Evolutionary conservation across 2,113 vertebrate species (phyloP), one percentile per base, ranked within the genome.

Genomic region (Psettodes erumei): DNA sequence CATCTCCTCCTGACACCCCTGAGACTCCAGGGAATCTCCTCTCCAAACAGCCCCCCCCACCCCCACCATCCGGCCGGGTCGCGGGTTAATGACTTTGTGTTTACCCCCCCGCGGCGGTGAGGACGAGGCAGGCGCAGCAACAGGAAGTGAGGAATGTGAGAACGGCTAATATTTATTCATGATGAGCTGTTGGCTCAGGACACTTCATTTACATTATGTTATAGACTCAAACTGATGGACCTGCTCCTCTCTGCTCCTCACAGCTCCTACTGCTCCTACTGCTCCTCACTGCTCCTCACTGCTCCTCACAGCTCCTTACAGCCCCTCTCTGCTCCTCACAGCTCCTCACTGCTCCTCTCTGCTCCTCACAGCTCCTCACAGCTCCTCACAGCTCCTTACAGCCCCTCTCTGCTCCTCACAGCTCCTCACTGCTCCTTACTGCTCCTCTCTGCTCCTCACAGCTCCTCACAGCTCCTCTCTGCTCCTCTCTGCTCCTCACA

Each of bases 131-230:
- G 80, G 82, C 45, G n/a, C 28, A 86, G 89, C 89, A 88, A 90
- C 92, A 88, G 83, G 89, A 88, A 79, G 84, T 15, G 5, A 83
- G 90, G 89, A 91, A 91, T 92, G 90, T 64, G 91, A 92, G 93
- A 92, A 91, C 74, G 76, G 79, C 92, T 90, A 93, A 94, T 94
- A 94, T 94, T 94, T 94, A 94, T 94, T 95, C 93, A 92, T 93
- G 93, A 94, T 92, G 90, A 92, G 90, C 54, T 93, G 93, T 93
- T 93, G 93, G 92, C 90, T 80, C 88, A 93, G 88, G 87, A 85
- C 84, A 90, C 93, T 94, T 95, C 92, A 94, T 95, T 93, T 94
- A 93, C 92, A 94, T 94, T 88, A 85, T 81, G 71, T 94, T 91
- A 95, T 94, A 91, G 94, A 95, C 92, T 95, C 81, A 64, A 77